A percentile compares a stretch with the other conserved stretches of the same genome.
phyloP scores from a whole-genome alignment of 2,797 vertebrate genomes.

The Benthosema pterotum region DNA sequence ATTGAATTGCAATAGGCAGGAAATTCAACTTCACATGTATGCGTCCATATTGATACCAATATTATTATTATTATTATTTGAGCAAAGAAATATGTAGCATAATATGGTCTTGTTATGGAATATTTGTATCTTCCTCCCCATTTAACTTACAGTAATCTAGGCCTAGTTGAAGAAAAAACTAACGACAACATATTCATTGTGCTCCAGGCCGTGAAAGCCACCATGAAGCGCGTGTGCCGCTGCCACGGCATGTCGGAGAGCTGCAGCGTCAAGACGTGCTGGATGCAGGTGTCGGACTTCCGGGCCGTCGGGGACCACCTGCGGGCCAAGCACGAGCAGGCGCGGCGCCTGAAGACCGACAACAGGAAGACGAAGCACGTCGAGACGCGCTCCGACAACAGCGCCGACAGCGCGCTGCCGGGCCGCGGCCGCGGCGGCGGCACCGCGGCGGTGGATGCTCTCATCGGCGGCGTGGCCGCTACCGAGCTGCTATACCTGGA shows the following conservation, averaged over 20 bases:
- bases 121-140: too few species aligned
- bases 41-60: too few species aligned
- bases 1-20: too few species aligned
- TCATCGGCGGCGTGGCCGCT: slow-evolving; percentile 81
- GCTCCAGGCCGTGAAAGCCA: slow-evolving; percentile 88
- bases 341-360: slow-evolving; percentile 90
- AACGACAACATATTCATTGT: neutral
- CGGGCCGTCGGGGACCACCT: slow-evolving; percentile 90
- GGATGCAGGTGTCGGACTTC: slow-evolving; percentile 93
- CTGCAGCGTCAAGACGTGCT: slow-evolving; percentile 96
- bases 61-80: too few species aligned
- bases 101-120: too few species aligned
- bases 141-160: too few species aligned
- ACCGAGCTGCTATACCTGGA: slow-evolving; percentile 92
- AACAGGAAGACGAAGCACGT: slow-evolving; percentile 87
- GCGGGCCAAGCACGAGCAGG: slow-evolving; percentile 88
- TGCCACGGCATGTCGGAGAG: slow-evolving; percentile 98
- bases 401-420: slow-evolving; percentile 84
- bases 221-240: slow-evolving; percentile 91
- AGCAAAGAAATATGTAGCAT: too few species aligned
- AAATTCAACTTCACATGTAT: too few species aligned
- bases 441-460: slow-evolving; percentile 81
- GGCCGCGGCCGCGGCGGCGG: slow-evolving; percentile 79
- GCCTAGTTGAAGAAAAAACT: too few species aligned
- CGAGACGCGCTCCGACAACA: slow-evolving; percentile 88